phyloP scores from a whole-genome alignment of 2,888 invertebrate species.

The Phymatocera aterrima region DNA sequence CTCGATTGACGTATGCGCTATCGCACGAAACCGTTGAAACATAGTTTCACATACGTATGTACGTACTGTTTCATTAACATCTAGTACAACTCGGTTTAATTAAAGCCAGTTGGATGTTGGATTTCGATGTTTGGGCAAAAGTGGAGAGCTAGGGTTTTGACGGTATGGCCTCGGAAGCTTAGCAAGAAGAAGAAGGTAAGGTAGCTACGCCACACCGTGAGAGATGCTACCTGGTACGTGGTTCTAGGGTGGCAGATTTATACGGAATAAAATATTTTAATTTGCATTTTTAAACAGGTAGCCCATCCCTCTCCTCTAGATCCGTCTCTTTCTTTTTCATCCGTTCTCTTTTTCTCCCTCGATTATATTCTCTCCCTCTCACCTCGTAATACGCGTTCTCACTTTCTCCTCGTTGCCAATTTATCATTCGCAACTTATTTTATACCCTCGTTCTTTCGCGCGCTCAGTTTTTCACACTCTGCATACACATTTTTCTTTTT shows the following conservation, averaged over 20 bases:
- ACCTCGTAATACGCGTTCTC: slow-evolving; percentile 47
- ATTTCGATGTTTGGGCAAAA: slow-evolving; percentile 33
- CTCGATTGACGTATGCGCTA: background rate
- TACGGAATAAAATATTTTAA: slow-evolving; percentile 64
- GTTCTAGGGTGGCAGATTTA: slow-evolving; percentile 53
- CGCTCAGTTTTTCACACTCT: slow-evolving; percentile 38
- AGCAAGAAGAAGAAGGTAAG: background rate
- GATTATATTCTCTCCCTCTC: slow-evolving; percentile 30
- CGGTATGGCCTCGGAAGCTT: background rate
- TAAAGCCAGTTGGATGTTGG: slow-evolving; percentile 13
- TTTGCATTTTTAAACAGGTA: slow-evolving; percentile 65
- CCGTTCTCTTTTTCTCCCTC: slow-evolving; percentile 15
- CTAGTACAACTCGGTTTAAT: background rate
- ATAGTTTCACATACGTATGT: background rate
- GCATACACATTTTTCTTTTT: slow-evolving; percentile 46
- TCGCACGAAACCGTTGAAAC: background rate
- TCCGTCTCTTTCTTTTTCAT: slow-evolving; percentile 19
- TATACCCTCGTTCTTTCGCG: slow-evolving; percentile 26
- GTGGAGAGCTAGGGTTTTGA: no score
- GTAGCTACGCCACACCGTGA: slow-evolving; percentile 3
- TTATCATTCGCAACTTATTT: slow-evolving; percentile 42
- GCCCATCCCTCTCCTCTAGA: slow-evolving; percentile 51
- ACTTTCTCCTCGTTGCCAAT: slow-evolving; percentile 49
- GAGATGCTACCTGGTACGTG: slow-evolving; percentile 39
- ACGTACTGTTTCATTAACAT: background rate